Base-by-base conservation (phyloP, 2,888 invertebrate species). In the Campoplex capitator region DNA sequence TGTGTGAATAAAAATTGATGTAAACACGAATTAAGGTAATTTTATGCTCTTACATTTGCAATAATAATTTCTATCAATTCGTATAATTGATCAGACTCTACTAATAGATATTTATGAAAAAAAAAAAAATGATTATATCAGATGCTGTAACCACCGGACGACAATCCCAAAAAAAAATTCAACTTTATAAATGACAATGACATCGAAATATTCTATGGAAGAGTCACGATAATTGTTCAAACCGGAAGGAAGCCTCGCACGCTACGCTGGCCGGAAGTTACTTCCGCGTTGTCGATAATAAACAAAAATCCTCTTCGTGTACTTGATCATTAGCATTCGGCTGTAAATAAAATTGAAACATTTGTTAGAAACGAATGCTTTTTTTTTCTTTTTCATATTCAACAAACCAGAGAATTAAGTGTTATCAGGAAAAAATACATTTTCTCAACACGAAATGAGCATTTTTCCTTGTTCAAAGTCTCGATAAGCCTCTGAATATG, bases 211-310 rank as follows among this genome's bases (percentile, higher is more conserved):
- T 45, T 45, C 45, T 62, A 76, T 38, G 58, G 45, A n/a, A 28
- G 56, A 77, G 48, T 38, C 70, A 68, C 38, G 85, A 90, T 89
- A 89, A 90, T 89, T 89, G 89, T 90, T 78, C 84, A 74, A 87
- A 80, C 89, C 92, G 92, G 91, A 92, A 91, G 91, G 91, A 91
- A 91, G 87, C 88, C 86, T 90, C 89, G 88, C 88, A 88, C 89
- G 80, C 48, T 58, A 62, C 56, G 23, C 18, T 78, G 77, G 83
- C 91, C 91, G 92, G 92, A 92, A 91, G 91, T 88, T 82, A 89
- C 92, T 92, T 92, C 92, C 92, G 91, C 81, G 89, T 91, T 89
- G 89, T 58, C 73, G 86, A 82, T 58, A 38, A 78, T 73, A 83
- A 84, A 85, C 75, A 67, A 75, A 42, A 73, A 73, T 65, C 11